Evolutionary conservation across 1,140 invertebrate genomes (phyloP), one percentile per base, ranked within the genome.

Genomic region (Micrasema longulum): DNA sequence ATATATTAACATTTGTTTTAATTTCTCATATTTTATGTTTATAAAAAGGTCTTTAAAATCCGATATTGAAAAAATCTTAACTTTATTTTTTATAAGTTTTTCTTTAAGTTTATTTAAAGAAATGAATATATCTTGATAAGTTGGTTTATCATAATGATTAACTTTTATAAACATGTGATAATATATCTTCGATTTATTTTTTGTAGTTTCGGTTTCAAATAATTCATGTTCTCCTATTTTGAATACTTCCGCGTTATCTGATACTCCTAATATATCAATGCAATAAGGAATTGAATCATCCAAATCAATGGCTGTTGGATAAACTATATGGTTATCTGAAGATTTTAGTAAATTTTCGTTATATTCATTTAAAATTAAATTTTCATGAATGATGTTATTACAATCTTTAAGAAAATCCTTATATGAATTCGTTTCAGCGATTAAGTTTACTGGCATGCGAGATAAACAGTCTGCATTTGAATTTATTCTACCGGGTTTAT

Each of bases 401-500:
- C 4, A 50, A n/a, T 52, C 20, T 64, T 60, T 45, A 41, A 45
- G 16, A 53, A 50, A 52, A 38, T 64, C 23, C 11, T 52, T 18
- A 38, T 64, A 36, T 26, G 31, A 38, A 64, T 3, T 26, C 35
- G 22, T 20, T n/a, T n/a, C n/a, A n/a, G n/a, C n/a, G n/a, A n/a
- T n/a, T n/a, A n/a, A n/a, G 6, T 50, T 6, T 23, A 31, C 26
- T 38, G 26, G 43, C n/a, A 48, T 50, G 2, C 43, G 6, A 18
- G 43, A 53, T 53, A 53, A 41, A 16, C 22, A 53, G 38, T 53
- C 43, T n/a, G 52, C 31, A 38, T 68, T 53, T 1, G 10, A 64
- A 73, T 84, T 80, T 18, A 74, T 36, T 71, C 76, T 80, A 26
- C 81, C 83, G 6, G 77, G 52, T 78, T 83, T 81, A 73, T 87